Evolutionary conservation across 1,140 invertebrate genomes (phyloP).

Genomic region (Neoseiulus cucumeris): DNA sequence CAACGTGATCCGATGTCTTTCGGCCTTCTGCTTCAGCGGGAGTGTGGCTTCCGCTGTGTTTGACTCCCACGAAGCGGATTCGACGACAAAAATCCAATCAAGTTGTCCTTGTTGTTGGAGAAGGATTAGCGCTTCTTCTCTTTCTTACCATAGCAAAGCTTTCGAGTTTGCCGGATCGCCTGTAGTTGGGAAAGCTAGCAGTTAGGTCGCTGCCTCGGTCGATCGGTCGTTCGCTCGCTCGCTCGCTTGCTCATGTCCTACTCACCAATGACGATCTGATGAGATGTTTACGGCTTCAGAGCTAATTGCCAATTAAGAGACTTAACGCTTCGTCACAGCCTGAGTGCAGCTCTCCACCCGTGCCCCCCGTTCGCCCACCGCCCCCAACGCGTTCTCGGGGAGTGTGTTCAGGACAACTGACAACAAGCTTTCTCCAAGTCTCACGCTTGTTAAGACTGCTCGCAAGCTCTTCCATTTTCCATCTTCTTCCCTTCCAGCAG

Average conservation of each 20-base stretch:
- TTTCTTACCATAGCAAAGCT: not conserved
- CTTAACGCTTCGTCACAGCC: not conserved
- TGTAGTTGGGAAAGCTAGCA: not conserved
- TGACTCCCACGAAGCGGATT: not conserved
- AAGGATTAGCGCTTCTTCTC: not conserved
- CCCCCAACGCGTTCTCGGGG: no score
- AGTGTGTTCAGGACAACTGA: no score
- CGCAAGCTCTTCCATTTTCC: no score
- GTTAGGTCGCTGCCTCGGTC: not conserved
- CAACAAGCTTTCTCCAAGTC: no score
- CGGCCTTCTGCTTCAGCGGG: not conserved
- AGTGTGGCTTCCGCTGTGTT: not conserved
- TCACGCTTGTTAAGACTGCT: no score
- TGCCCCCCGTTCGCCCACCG: no score
- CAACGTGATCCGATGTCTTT: not conserved
- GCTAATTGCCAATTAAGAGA: conserved; percentile 11
- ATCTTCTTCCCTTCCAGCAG: no score
- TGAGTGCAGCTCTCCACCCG: no score
- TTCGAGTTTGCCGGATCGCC: not conserved
- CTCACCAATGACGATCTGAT: not conserved
- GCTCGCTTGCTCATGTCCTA: not conserved
- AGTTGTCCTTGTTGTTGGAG: not conserved
- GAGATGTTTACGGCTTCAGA: conserved; percentile 8
- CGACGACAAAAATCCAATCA: conserved; percentile 8
- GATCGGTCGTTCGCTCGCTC: not conserved